Evolutionary conservation across 2,888 invertebrate species (phyloP).

Genomic region (Drosophila limbata): DNA sequence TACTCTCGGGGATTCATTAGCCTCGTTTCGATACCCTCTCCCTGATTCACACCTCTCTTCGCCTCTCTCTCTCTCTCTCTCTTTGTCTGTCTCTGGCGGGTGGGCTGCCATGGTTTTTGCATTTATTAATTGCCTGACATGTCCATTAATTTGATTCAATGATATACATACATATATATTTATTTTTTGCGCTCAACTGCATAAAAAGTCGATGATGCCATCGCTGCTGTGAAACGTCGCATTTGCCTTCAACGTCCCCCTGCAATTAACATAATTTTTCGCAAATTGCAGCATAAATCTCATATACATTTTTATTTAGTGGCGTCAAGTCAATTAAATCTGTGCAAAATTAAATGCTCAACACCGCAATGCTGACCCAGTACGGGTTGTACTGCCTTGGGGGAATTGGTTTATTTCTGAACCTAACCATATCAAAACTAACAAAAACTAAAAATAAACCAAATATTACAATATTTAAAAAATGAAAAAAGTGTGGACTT

Average conservation of each 20-base stretch:
- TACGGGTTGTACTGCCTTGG: constrained; percentile 28
- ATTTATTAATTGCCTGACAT: constrained; percentile 86
- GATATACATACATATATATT: constrained; percentile 61
- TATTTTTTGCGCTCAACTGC: constrained; percentile 38
- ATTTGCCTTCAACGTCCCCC: constrained; percentile 1
- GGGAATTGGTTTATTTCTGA: not conserved
- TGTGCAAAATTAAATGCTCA: constrained; percentile 61
- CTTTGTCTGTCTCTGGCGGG: constrained; percentile 1
- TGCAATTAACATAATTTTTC: constrained; percentile 78
- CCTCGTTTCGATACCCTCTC: constrained; percentile 22
- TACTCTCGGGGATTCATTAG: constrained; percentile 30
- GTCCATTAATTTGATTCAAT: constrained; percentile 85
- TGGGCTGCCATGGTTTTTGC: constrained; percentile 82
- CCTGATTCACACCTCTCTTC: not conserved
- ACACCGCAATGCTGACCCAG: constrained; percentile 28
- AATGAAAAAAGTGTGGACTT: no score
- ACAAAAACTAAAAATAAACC: no score
- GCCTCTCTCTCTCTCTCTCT: not conserved
- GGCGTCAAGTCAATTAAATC: constrained; percentile 71
- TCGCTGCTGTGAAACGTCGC: constrained; percentile 6
- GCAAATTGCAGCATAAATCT: constrained; percentile 71
- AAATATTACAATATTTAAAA: no score
- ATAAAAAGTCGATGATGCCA: constrained; percentile 37
- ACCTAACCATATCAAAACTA: not conserved
- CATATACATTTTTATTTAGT: constrained; percentile 59